These are phyloP conservation scores for Netelia inedita DNA, from an alignment of 2,888 invertebrate species.

Conservation along the genomic window DNA sequence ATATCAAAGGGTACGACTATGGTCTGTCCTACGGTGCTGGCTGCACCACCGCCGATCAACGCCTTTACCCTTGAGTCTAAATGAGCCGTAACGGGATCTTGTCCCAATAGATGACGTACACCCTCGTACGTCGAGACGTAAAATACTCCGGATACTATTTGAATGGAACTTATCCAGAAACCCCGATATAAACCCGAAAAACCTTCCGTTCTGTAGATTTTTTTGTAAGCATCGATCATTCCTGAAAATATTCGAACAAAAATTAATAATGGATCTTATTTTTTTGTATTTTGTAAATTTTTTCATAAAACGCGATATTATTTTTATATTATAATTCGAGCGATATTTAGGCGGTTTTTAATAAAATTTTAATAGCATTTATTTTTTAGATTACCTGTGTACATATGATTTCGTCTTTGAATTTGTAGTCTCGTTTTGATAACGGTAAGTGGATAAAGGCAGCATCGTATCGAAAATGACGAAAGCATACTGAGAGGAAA, in stretches of 20 bases:
- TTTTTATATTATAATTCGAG: not conserved
- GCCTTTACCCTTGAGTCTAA: slow-evolving; percentile 90
- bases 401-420: slow-evolving; percentile 93
- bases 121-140: slow-evolving; percentile 98
- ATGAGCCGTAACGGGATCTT: slow-evolving; percentile 85
- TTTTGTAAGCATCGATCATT: slow-evolving; percentile 95
- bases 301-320: not conserved
- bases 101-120: slow-evolving; percentile 92
- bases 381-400: slow-evolving; percentile 87
- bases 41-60: slow-evolving; percentile 95
- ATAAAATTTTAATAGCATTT: not conserved
- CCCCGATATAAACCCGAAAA: slow-evolving; percentile 95
- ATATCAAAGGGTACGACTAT: slow-evolving; percentile 99
- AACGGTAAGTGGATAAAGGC: slow-evolving; percentile 95
- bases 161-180: slow-evolving; percentile 97
- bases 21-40: slow-evolving; percentile 97
- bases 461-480: slow-evolving; percentile 90
- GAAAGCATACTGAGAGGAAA: slow-evolving; percentile 96
- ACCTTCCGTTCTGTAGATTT: slow-evolving; percentile 95
- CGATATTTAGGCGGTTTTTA: not conserved
- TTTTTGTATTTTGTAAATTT: slow-evolving; percentile 12
- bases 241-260: slow-evolving; percentile 82
- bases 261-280: not conserved
- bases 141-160: slow-evolving; percentile 94
- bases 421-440: slow-evolving; percentile 98